Conservation (phyloP, 2,888 invertebrate species). For the Cremastinae sp. region DNA sequence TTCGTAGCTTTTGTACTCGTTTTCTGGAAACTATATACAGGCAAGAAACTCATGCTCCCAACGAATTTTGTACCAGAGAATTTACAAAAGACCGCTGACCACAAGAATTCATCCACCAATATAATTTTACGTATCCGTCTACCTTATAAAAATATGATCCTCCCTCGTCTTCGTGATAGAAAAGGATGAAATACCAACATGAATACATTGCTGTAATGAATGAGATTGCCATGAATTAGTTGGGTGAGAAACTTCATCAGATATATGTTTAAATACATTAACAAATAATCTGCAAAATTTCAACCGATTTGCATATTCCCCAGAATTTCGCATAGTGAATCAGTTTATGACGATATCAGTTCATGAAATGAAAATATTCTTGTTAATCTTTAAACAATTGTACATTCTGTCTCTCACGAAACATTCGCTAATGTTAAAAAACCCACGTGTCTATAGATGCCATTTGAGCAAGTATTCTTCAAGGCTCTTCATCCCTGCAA, state of each 20-base stretch:
- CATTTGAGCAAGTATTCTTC: too few relatives aligned
- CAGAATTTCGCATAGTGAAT: constrained; percentile 55
- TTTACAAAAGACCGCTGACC: constrained; percentile 27
- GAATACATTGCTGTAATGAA: too few relatives aligned
- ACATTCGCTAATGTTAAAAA: too few relatives aligned
- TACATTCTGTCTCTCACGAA: constrained; percentile 34
- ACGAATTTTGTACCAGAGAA: neutral
- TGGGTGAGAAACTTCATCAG: too few relatives aligned
- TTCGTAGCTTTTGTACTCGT: neutral
- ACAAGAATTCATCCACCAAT: constrained; percentile 4
- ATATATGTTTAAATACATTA: neutral
- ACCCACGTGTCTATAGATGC: too few relatives aligned
- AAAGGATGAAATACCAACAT: too few relatives aligned
- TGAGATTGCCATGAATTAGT: too few relatives aligned
- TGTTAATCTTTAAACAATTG: constrained; percentile 51
- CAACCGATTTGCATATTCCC: constrained; percentile 55
- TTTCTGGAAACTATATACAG: too few relatives aligned
- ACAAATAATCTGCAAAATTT: constrained; percentile 32
- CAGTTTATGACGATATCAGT: constrained; percentile 42
- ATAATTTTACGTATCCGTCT: neutral
- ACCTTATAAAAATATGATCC: too few relatives aligned
- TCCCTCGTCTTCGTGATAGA: too few relatives aligned
- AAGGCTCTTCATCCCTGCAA: constrained; percentile 24
- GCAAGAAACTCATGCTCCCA: too few relatives aligned
- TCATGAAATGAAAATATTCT: constrained; percentile 52